Evolutionary conservation across 2,797 vertebrate genomes (phyloP).

Genomic region (Agapornis canus): DNA sequence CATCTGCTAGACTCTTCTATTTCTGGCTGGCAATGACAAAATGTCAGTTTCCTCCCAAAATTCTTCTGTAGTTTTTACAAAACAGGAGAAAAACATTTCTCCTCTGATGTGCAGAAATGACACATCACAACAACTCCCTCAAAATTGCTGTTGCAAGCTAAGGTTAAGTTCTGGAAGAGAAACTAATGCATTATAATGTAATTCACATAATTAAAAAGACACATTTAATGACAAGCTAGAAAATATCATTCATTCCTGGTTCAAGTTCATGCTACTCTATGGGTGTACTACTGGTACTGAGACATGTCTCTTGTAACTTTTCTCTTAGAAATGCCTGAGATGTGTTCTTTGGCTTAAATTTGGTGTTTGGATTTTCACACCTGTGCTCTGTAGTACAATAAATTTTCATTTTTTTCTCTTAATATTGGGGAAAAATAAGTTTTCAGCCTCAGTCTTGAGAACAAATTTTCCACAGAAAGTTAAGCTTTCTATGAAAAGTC

Average conservation of each 20-base stretch:
- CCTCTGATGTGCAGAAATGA: neutral
- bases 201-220: neutral
- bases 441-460: neutral
- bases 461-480: neutral
- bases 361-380: neutral
- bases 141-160: neutral
- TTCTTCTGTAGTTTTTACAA: neutral
- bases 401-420: neutral
- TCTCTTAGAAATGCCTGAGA: neutral
- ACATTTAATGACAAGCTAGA: neutral
- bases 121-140: neutral
- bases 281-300: neutral
- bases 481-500: neutral
- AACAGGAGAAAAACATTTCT: neutral
- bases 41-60: neutral
- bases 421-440: neutral
- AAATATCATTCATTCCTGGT: neutral
- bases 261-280: neutral
- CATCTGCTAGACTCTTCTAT: neutral
- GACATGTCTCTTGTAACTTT: accelerated
- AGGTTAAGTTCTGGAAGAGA: neutral
- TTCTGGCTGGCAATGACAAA: neutral
- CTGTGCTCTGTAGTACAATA: neutral
- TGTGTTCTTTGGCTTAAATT: neutral
- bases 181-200: neutral